These are phyloP conservation scores for Chelon auratus DNA, from an alignment of 2,797 vertebrate species.

Conservation along the genomic window DNA sequence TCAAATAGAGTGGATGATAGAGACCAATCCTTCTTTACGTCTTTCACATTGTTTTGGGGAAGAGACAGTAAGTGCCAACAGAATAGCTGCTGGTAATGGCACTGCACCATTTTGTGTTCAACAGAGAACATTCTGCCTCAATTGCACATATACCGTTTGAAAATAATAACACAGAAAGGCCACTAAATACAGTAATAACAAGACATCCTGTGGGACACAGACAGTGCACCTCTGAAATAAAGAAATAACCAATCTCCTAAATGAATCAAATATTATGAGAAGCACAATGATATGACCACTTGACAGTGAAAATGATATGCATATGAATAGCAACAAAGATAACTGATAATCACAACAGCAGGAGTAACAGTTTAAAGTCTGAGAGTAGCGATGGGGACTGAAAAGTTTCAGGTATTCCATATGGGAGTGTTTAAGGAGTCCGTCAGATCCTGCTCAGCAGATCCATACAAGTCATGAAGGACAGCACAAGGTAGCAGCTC, in stretches of 20 bases:
- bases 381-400: conserved; percentile 74
- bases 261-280: conserved; percentile 63
- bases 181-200: conserved; percentile 81
- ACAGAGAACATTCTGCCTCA: conserved; percentile 78
- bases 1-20: conserved; percentile 47
- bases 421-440: conserved; percentile 77
- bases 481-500: conserved; percentile 77
- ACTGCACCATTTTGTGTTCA: conserved; percentile 72
- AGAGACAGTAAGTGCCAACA: conserved; percentile 76
- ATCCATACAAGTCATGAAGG: conserved; percentile 76
- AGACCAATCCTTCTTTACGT: conserved; percentile 58
- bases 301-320: conserved; percentile 62
- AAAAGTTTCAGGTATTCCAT: conserved; percentile 81
- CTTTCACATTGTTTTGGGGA: conserved; percentile 80
- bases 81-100: conserved; percentile 80
- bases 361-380: conserved; percentile 82
- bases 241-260: conserved; percentile 61
- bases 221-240: conserved; percentile 73
- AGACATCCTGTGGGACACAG: conserved; percentile 78
- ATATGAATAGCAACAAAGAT: conserved; percentile 69
- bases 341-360: conserved; percentile 73
- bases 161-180: conserved; percentile 78
- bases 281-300: conserved; percentile 65
- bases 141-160: conserved; percentile 76
- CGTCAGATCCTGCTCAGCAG: conserved; percentile 72